A percentile compares a stretch with the other conserved stretches of the same genome.
phyloP scores from a whole-genome alignment of 2,888 invertebrate genomes.

The Apeira syringaria region DNA sequence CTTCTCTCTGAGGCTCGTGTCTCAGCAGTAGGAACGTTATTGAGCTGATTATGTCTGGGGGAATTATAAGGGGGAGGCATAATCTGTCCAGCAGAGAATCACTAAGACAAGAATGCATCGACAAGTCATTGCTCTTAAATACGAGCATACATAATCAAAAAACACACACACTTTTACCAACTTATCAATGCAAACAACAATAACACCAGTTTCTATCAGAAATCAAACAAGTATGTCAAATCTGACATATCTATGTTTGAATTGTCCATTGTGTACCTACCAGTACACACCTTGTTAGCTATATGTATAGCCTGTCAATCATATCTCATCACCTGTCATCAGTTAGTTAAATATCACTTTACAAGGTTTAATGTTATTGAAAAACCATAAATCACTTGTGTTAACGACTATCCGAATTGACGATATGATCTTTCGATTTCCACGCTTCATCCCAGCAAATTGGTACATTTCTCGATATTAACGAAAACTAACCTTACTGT shows the following conservation, averaged over 20 bases:
- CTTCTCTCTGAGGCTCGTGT: no score
- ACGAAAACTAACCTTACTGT: conserved; percentile 1
- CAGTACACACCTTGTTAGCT: not conserved
- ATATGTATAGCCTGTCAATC: conserved; percentile 21
- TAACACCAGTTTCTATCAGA: conserved; percentile 1
- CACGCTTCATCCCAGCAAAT: conserved; percentile 55
- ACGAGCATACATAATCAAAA: no score
- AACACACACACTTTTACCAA: no score
- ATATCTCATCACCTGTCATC: conserved; percentile 19
- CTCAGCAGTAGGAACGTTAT: no score
- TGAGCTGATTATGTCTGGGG: no score
- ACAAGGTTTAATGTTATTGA: conserved; percentile 18
- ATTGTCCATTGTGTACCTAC: not conserved
- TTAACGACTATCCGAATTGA: conserved; percentile 36
- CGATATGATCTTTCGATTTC: conserved; percentile 34
- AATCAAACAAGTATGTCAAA: conserved; percentile 1
- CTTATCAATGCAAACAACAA: not conserved
- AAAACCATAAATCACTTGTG: conserved; percentile 35
- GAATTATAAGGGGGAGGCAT: no score
- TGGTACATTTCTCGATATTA: conserved; percentile 32
- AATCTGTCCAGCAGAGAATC: no score
- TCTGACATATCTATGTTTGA: no score
- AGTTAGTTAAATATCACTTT: conserved; percentile 20
- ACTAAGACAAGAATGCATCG: not conserved
- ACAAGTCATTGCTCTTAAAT: no score